Evolutionary conservation across 2,888 invertebrate species (phyloP), one percentile per base, ranked within the genome.

Genomic region (Dynastes tityus): DNA sequence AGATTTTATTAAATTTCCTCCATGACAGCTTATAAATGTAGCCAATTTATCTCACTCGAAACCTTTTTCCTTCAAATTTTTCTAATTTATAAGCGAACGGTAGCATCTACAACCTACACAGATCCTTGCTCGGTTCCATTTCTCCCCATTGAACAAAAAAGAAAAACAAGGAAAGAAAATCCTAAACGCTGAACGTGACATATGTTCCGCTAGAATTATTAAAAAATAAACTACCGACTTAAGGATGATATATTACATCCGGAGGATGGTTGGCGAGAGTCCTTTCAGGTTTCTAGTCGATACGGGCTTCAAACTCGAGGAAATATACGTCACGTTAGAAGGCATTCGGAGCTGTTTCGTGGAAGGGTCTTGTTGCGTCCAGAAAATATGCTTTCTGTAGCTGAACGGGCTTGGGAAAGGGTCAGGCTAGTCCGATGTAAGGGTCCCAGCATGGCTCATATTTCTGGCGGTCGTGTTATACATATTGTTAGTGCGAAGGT

Each of bases 191-290:
- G 55, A n/a, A n/a, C 55, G 55, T 55, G 55, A 55, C 55, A 55
- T 55, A 55, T 55, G 55, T 55, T 55, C 22, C 55, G 45, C 55
- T 55, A 16, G 55, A 55, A 55, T 55, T 55, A 55, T 55, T 55
- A 55, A 55, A 55, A 55, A 55, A 45, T 55, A 55, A 55, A 55
- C 55, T 22, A 22, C n/a, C 55, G 16, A n/a, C 55, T 55, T 55
- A 55, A n/a, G 55, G 55, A 22, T 55, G 55, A 55, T 55, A 55
- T 55, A 55, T 55, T 11, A 2, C 55, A n/a, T 55, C 55, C 55
- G 55, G 55, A 6, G 55, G 55, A 55, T 16, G 11, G 55, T 3
- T 22, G 55, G 8, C 55, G 55, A 9, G 55, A 6, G 45, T 11
- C 45, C 45, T 45, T 45, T 45, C 45, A 8, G 45, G 11, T 11